phyloP scores from a whole-genome alignment of 2,888 invertebrate genomes.

The Drosophila borborema region DNA sequence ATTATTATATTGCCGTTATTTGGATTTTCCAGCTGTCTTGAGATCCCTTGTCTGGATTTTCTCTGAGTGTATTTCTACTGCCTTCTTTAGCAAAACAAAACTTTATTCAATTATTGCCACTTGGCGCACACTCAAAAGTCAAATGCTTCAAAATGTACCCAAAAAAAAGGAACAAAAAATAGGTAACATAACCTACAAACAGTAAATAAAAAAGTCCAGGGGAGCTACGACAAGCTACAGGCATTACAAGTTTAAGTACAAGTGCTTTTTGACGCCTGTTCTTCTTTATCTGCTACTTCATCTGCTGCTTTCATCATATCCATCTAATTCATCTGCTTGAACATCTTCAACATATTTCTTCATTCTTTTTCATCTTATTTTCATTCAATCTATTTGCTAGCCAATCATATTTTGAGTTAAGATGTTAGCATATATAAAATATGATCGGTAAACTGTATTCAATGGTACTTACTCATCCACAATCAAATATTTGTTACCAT shows the following conservation, averaged over 20 bases:
- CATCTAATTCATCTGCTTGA: conserved; percentile 18
- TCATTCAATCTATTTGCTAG: conserved; percentile 49
- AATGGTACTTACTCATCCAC: conserved; percentile 93
- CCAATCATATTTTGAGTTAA: conserved; percentile 53
- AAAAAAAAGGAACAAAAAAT: conserved; percentile 15
- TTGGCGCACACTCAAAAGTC: conserved; percentile 57
- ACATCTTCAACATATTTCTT: conserved; percentile 17
- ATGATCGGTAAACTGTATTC: conserved; percentile 28
- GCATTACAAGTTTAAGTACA: conserved; percentile 27
- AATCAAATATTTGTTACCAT: conserved; percentile 95
- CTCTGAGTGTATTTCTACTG: conserved; percentile 46
- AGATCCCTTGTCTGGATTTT: neutral
- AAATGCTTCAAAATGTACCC: conserved; percentile 40
- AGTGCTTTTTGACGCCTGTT: conserved; percentile 42
- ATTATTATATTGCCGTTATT: no score
- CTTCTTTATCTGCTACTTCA: conserved; percentile 16
- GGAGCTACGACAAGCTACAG: conserved; percentile 12
- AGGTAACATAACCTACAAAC: conserved; percentile 27
- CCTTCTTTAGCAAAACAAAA: conserved; percentile 56
- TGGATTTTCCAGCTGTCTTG: no score
- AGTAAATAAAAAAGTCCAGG: conserved; percentile 14
- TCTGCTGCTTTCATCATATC: conserved; percentile 14
- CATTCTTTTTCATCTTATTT: conserved; percentile 5
- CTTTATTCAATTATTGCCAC: conserved; percentile 75
- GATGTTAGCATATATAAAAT: conserved; percentile 57